These are phyloP conservation scores for Distichodus sexfasciatus DNA, from an alignment of 2,797 vertebrate species.

Conservation along the genomic window DNA sequence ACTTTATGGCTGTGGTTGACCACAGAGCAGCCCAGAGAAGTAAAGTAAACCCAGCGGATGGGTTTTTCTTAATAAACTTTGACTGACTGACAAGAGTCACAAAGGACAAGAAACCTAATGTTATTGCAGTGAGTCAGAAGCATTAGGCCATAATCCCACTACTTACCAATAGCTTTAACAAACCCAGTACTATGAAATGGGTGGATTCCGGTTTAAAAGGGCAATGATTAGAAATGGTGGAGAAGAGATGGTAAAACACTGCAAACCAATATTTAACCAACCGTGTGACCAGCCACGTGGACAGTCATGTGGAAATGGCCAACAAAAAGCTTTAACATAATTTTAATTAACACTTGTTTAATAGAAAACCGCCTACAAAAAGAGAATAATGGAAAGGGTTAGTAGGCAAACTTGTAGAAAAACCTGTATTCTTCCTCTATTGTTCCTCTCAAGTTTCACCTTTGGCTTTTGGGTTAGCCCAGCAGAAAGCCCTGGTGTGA, in stretches of 20 bases:
- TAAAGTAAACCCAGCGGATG: conserved; percentile 4
- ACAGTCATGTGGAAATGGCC: not conserved
- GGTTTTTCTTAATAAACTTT: not conserved
- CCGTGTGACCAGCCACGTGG: not conserved
- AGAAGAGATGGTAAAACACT: not conserved
- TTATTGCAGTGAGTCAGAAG: conserved; percentile 4
- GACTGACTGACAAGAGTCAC: not conserved
- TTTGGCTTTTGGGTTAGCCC: conserved; percentile 9
- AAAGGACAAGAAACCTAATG: conserved; percentile 20
- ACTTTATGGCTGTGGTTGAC: conserved; percentile 10
- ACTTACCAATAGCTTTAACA: conserved; percentile 22
- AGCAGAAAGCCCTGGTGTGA: conserved; percentile 21
- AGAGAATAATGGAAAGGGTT: not conserved
- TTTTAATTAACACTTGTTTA: not conserved
- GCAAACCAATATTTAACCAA: not conserved
- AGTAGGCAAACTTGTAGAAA: conserved; percentile 1
- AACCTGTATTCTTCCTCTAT: not conserved
- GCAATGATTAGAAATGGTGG: not conserved
- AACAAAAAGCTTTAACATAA: not conserved
- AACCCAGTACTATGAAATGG: conserved; percentile 11
- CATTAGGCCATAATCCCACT: conserved; percentile 26
- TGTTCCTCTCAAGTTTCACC: conserved; percentile 15
- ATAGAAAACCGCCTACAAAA: not conserved
- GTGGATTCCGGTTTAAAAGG: conserved; percentile 1
- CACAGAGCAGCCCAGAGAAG: not conserved